These are phyloP conservation scores for Squalus acanthias DNA, from an alignment of 2,797 vertebrate genomes.

Conservation along the genomic window DNA sequence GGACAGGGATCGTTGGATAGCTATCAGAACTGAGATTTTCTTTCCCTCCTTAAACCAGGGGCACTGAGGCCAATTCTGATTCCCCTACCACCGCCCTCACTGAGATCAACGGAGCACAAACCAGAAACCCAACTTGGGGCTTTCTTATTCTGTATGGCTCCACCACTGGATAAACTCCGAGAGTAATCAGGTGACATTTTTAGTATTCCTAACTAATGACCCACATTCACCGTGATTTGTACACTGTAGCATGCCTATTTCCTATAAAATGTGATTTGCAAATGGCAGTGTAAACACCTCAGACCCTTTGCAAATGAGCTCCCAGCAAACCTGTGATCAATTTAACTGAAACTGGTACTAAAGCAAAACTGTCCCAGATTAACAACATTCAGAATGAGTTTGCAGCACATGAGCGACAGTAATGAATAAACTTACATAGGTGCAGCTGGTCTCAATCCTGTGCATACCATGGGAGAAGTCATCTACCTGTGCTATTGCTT, in stretches of 20 bases:
- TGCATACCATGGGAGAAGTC: slow-evolving; percentile 92
- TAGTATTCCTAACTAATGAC: not conserved
- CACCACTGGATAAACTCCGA: not conserved
- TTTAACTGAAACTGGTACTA: not conserved
- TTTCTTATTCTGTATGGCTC: not conserved
- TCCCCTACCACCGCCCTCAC: not conserved
- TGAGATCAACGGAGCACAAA: not conserved
- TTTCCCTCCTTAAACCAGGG: not conserved
- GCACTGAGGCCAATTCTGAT: not conserved
- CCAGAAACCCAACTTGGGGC: not conserved
- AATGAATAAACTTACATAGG: slow-evolving; percentile 68
- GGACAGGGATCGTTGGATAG: not conserved
- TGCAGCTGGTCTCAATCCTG: slow-evolving; percentile 83
- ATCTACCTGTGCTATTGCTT: slow-evolving; percentile 63
- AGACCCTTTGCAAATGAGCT: not conserved
- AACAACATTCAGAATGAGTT: not conserved
- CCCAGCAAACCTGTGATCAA: not conserved
- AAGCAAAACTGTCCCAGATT: not conserved
- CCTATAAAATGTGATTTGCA: not conserved
- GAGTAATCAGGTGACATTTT: not conserved
- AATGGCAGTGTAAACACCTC: not conserved
- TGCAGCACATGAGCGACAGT: not conserved
- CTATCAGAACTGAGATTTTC: not conserved
- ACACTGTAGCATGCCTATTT: not conserved
- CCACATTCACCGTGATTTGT: not conserved